A percentile compares a stretch with the other conserved stretches of the same genome.
phyloP scores from a whole-genome alignment of 1,140 invertebrate genomes.

The Meloidogyne hapla region DNA sequence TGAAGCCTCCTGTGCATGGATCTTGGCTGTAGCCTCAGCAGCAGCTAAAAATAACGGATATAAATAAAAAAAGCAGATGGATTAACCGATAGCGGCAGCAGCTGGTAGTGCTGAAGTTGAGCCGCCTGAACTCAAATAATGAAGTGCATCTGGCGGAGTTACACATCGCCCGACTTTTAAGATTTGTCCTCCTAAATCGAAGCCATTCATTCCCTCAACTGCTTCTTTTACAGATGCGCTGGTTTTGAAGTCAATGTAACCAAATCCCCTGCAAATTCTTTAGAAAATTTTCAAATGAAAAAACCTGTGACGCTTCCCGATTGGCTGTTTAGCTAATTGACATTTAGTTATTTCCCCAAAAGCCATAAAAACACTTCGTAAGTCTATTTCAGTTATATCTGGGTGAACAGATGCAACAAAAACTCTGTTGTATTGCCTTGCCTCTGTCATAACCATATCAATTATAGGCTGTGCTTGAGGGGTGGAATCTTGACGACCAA shows the following conservation, averaged over 20 bases:
- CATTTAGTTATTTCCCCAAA: conserved; percentile 81
- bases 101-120: conserved; percentile 33
- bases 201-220: conserved; percentile 97
- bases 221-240: conserved; percentile 88
- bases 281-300: background rate
- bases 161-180: conserved; percentile 77
- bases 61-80: background rate
- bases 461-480: conserved; percentile 98
- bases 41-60: conserved; percentile 71
- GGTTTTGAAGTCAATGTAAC: conserved; percentile 96
- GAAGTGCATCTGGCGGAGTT: conserved; percentile 61
- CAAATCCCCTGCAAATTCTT: conserved; percentile 75
- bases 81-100: conserved; percentile 68
- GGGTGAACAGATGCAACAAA: conserved; percentile 96
- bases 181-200: conserved; percentile 94
- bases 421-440: conserved; percentile 93
- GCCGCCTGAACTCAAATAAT: conserved; percentile 45
- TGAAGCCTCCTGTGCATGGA: conserved; percentile 74
- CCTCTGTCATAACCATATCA: conserved; percentile 96
- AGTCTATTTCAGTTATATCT: conserved; percentile 92
- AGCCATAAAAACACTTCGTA: conserved; percentile 98
- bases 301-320: conserved; percentile 67
- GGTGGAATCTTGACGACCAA: conserved; percentile 96
- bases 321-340: conserved; percentile 64
- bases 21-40: conserved; percentile 94